Conservation (phyloP, 2,888 invertebrate species). For the Heliconius hortense region DNA sequence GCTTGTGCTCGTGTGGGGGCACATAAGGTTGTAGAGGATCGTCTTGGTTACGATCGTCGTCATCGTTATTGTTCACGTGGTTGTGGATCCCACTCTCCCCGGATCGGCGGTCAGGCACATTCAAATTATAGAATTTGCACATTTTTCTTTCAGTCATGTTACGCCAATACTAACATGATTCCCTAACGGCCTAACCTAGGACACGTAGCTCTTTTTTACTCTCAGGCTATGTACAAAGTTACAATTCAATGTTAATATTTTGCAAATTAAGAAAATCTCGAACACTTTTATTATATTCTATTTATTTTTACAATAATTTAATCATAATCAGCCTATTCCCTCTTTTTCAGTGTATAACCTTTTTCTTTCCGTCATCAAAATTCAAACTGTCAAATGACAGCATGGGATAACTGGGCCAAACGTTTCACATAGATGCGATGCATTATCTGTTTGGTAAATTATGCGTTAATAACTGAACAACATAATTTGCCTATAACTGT, state of each 20-base stretch:
- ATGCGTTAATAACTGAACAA: neutral
- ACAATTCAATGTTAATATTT: conserved; percentile 34
- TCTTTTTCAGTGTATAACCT: conserved; percentile 79
- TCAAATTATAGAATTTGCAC: conserved; percentile 82
- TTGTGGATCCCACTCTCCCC: conserved; percentile 66
- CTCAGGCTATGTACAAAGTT: conserved; percentile 57
- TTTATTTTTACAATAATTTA: conserved; percentile 56
- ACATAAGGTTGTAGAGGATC: conserved; percentile 77
- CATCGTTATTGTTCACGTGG: conserved; percentile 58
- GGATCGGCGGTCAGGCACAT: conserved; percentile 78
- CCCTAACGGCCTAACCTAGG: conserved; percentile 80
- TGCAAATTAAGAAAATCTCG: conserved; percentile 35
- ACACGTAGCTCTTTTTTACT: conserved; percentile 72
- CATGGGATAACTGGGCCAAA: conserved; percentile 50
- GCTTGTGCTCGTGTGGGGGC: conserved; percentile 92
- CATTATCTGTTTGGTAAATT: conserved; percentile 2
- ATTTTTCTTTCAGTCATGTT: conserved; percentile 82
- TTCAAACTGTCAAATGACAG: conserved; percentile 79
- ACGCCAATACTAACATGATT: conserved; percentile 80
- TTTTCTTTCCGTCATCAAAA: conserved; percentile 81
- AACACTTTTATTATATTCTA: conserved; percentile 39
- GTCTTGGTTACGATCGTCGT: conserved; percentile 68
- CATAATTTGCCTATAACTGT: neutral
- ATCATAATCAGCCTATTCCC: conserved; percentile 72
- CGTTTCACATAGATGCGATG: conserved; percentile 12